These are phyloP conservation scores for Poecilia latipinna DNA, from an alignment of 2,113 vertebrate genomes.

Conservation along the genomic window DNA sequence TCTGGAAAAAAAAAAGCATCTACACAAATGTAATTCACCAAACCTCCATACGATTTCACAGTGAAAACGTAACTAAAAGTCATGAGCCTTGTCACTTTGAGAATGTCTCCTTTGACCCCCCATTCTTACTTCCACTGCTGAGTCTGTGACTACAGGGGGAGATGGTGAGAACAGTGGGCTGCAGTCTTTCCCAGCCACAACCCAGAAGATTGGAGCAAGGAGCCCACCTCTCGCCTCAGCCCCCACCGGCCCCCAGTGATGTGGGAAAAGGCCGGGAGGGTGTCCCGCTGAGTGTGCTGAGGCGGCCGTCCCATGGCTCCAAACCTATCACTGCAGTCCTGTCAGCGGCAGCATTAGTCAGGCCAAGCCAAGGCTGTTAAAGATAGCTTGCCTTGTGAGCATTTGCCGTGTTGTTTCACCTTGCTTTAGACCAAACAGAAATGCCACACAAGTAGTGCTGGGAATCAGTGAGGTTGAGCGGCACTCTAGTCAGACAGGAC, in stretches of 20 bases:
- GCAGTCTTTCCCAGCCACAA: slow-evolving; percentile 81
- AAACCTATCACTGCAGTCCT: slow-evolving; percentile 39
- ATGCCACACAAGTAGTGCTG: slow-evolving; percentile 62
- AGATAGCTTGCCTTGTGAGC: slow-evolving; percentile 32
- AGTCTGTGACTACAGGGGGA: slow-evolving; percentile 53
- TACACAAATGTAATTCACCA: slow-evolving; percentile 31
- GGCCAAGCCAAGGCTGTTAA: slow-evolving; percentile 42
- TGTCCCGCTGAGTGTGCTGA: slow-evolving; percentile 64
- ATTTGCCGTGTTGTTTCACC: slow-evolving; percentile 61
- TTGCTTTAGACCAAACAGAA: slow-evolving; percentile 57
- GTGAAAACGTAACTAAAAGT: slow-evolving; percentile 23
- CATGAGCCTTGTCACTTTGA: slow-evolving; percentile 16
- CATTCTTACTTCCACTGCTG: slow-evolving; percentile 41
- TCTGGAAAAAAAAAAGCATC: slow-evolving; percentile 6
- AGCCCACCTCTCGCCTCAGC: slow-evolving; percentile 68
- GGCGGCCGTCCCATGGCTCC: slow-evolving; percentile 39
- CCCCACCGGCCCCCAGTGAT: slow-evolving; percentile 60
- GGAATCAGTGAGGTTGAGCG: slow-evolving; percentile 33
- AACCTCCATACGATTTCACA: slow-evolving; percentile 20
- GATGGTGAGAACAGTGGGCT: slow-evolving; percentile 81
- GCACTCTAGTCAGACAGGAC: slow-evolving; percentile 40
- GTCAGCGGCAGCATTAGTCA: slow-evolving; percentile 21
- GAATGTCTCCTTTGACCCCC: background rate
- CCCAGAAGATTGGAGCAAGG: slow-evolving; percentile 74
- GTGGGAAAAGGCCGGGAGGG: slow-evolving; percentile 81